Conservation (phyloP, 2,113 vertebrate species). For the Pedionomus torquatus region DNA sequence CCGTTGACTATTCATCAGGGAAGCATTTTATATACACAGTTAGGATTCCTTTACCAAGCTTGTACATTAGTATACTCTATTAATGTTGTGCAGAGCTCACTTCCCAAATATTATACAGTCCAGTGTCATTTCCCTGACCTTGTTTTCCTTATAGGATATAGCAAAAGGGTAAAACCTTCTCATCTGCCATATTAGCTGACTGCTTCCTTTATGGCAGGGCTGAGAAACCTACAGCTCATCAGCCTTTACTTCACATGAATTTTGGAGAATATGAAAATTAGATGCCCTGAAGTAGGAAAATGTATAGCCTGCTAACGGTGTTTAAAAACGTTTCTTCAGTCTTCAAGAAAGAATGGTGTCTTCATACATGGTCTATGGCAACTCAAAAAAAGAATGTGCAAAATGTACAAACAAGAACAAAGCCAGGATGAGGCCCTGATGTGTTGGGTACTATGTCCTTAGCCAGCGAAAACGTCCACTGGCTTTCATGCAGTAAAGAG, state of each 20-base stretch:
- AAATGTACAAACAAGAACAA: background rate
- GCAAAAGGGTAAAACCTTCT: background rate
- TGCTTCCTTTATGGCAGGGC: background rate
- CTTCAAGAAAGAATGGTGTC: background rate
- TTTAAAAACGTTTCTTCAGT: background rate
- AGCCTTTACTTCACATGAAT: background rate
- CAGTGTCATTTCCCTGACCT: background rate
- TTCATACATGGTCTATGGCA: background rate
- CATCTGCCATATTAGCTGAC: background rate
- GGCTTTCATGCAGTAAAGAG: background rate
- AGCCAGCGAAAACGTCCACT: background rate
- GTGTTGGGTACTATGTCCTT: background rate
- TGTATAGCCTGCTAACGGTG: background rate
- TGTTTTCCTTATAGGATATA: background rate
- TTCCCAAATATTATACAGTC: conserved; percentile 21
- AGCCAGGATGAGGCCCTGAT: background rate
- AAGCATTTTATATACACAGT: conserved; percentile 56
- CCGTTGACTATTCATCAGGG: conserved; percentile 48
- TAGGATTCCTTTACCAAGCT: conserved; percentile 58
- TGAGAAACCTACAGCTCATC: background rate
- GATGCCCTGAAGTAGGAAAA: background rate
- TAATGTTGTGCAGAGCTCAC: background rate
- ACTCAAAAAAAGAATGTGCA: background rate
- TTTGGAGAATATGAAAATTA: background rate
- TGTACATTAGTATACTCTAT: conserved; percentile 23